Evolutionary conservation across 2,888 invertebrate species (phyloP), one percentile per base, ranked within the genome.

Genomic region (Hirtodrosophila trivittata): DNA sequence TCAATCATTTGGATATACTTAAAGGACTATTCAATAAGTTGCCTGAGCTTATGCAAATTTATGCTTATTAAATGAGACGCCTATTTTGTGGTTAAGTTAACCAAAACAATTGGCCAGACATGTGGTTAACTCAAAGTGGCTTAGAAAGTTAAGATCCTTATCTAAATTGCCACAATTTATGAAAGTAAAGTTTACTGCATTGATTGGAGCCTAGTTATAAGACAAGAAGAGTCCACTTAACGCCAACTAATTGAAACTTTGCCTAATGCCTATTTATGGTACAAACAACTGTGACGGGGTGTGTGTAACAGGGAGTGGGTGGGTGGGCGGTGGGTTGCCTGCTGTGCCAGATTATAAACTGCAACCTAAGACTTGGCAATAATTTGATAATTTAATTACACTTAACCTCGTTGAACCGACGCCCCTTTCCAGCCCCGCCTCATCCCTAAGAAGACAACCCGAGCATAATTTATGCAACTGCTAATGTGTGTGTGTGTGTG

Each of bases 361-460:
- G 86, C 86, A 86, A 86, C 66, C 86, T 81, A 86, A 81, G 81
- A 84, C 81, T 77, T 75, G 85, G 82, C 82, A 81, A 81, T 81
- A 81, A 81, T 81, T 81, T 86, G 86, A 86, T 81, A 81, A 81
- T 81, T 81, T 86, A 81, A 81, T 81, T 81, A 86, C 86, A 81
- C 81, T 81, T 81, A 81, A 81, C 81, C 81, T 72, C 85, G 75
- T 82, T 81, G 77, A 81, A 86, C 81, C 64, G 47, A 52, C 38
- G 33, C 55, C 35, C 25, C 21, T 12, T 6, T n/a, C n/a, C n/a
- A n/a, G 32, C 33, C 26, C 9, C 33, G 33, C 13, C 16, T n/a
- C 42, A 14, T 32, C 42, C 12, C 10, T 9, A 3, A 33, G 9
- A 1, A 3, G 9, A 10, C 8, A 25, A 42, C 47, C 42, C 52